A percentile compares a stretch with the other conserved stretches of the same genome.
Conservation (phyloP, 2,888 invertebrate genomes). For the Tipula lateralis region DNA sequence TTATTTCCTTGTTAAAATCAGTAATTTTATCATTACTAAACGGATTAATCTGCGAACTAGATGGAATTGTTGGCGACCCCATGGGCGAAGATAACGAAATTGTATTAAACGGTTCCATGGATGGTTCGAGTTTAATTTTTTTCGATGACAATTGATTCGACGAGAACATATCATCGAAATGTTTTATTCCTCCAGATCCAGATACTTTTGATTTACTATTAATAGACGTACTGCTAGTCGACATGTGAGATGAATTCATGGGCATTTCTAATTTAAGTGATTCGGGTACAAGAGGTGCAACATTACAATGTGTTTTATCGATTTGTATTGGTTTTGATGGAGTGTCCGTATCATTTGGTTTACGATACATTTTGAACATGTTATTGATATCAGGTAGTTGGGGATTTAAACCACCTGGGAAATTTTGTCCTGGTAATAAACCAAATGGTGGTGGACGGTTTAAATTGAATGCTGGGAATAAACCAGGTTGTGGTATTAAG, state of each 20-base stretch:
- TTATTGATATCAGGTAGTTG: not conserved
- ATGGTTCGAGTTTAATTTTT: slow-evolving; percentile 14
- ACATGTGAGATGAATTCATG: not conserved
- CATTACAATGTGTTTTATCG: slow-evolving; percentile 45
- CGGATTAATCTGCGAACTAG: slow-evolving; percentile 33
- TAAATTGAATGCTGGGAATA: slow-evolving; percentile 47
- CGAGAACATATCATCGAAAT: not conserved
- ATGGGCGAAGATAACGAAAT: slow-evolving; percentile 43
- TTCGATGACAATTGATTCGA: not conserved
- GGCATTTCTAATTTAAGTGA: slow-evolving; percentile 40
- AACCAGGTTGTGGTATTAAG: slow-evolving; percentile 54
- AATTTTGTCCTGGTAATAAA: not conserved
- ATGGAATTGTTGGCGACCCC: slow-evolving; percentile 47
- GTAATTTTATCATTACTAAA: not conserved
- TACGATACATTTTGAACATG: not conserved
- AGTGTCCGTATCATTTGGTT: not conserved
- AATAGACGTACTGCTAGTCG: not conserved
- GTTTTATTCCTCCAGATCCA: not conserved
- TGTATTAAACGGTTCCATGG: not conserved
- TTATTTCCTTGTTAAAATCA: not conserved
- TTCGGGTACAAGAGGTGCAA: slow-evolving; percentile 46
- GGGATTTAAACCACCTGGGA: not conserved
- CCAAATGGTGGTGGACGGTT: not conserved
- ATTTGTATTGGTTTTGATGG: slow-evolving; percentile 31
- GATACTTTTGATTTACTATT: not conserved